Conservation (phyloP, 2,888 invertebrate genomes). For the Diarsia dahlii region DNA sequence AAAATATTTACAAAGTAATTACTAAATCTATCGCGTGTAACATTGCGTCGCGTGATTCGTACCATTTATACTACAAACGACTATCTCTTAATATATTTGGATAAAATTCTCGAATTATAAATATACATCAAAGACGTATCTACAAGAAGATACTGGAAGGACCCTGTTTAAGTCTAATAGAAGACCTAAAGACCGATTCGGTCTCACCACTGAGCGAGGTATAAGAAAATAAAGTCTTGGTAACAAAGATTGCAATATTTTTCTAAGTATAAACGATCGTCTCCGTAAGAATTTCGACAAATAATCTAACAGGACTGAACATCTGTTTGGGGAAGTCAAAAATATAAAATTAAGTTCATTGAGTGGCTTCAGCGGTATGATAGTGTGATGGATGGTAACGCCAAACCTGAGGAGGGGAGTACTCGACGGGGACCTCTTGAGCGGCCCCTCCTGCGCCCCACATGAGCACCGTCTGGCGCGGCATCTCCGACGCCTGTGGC, state of each 20-base stretch:
- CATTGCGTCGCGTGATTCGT: slow-evolving; percentile 74
- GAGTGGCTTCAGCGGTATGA: slow-evolving; percentile 89
- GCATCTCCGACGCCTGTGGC: slow-evolving; percentile 90
- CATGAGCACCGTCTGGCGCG: slow-evolving; percentile 97
- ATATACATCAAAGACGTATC: slow-evolving; percentile 68
- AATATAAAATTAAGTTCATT: slow-evolving; percentile 72
- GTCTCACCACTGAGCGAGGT: slow-evolving; percentile 83
- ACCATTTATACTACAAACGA: slow-evolving; percentile 75
- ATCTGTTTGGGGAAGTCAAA: slow-evolving; percentile 26
- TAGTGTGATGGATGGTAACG: slow-evolving; percentile 88
- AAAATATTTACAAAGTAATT: slow-evolving; percentile 75
- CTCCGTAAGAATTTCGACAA: slow-evolving; percentile 32
- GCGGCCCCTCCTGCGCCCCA: slow-evolving; percentile 93
- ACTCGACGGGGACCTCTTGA: slow-evolving; percentile 86
- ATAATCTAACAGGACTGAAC: background rate
- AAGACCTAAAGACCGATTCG: slow-evolving; percentile 74
- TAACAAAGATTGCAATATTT: slow-evolving; percentile 75
- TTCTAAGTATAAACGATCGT: slow-evolving; percentile 46
- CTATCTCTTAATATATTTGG: slow-evolving; percentile 85
- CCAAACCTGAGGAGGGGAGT: slow-evolving; percentile 90
- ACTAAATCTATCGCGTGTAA: slow-evolving; percentile 66
- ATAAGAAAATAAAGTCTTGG: slow-evolving; percentile 76
- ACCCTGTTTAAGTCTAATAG: slow-evolving; percentile 83
- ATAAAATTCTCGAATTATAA: slow-evolving; percentile 79
- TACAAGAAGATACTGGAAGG: slow-evolving; percentile 82